Percentiles rank a stretch among this genome's conserved stretches.
Conservation (phyloP, 2,888 invertebrate species). For the Rambutsinella grinnellia region DNA sequence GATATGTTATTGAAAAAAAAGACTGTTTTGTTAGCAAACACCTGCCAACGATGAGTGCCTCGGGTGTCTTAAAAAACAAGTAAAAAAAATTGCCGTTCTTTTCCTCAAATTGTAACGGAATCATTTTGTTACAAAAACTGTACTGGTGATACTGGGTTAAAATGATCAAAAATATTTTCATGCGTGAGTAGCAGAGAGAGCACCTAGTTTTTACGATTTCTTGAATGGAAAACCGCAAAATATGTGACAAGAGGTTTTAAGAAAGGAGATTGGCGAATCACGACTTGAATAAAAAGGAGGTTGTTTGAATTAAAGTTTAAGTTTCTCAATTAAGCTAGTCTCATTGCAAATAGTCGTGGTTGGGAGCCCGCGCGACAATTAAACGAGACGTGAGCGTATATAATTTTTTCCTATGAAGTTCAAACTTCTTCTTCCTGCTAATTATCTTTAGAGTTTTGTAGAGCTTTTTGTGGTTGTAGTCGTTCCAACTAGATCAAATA, state of each 20-base stretch:
- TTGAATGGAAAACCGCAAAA: background rate
- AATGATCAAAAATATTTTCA: background rate
- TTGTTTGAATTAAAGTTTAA: too few relatives aligned
- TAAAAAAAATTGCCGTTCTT: constrained; percentile 2
- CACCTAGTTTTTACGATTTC: background rate
- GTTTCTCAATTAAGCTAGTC: too few relatives aligned
- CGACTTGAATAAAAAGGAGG: background rate
- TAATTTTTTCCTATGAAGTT: too few relatives aligned
- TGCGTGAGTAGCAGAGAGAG: background rate
- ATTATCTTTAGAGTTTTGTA: constrained; percentile 4
- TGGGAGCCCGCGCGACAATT: too few relatives aligned
- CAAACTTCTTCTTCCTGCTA: constrained; percentile 34
- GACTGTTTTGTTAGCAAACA: constrained; percentile 6
- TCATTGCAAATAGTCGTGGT: too few relatives aligned
- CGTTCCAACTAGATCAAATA: constrained; percentile 43
- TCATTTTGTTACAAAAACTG: background rate
- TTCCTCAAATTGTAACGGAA: background rate
- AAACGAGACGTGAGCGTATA: too few relatives aligned
- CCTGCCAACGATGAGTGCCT: constrained; percentile 16
- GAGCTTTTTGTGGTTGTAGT: constrained; percentile 4
- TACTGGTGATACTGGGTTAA: background rate
- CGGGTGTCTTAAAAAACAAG: background rate
- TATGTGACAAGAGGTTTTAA: background rate
- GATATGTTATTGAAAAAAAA: background rate
- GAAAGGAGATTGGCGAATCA: background rate